Percentiles rank a stretch among this genome's conserved stretches.
Evolutionary conservation across 2,797 vertebrate genomes (phyloP).

Genomic region (Oreochromis grahami): DNA sequence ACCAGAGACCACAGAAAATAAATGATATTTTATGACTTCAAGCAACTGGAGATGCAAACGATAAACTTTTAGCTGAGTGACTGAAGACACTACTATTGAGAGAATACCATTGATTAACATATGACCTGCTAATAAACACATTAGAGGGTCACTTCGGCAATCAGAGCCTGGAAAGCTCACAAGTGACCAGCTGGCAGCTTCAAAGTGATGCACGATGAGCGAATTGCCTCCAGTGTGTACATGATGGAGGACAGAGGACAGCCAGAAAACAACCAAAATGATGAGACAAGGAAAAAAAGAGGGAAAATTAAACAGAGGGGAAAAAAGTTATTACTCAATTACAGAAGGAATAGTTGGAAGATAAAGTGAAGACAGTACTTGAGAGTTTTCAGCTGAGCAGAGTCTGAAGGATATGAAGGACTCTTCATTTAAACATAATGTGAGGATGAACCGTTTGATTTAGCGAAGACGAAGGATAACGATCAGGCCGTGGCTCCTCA

Average conservation of each 20-base stretch:
- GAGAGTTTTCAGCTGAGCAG: background rate
- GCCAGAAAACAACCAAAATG: background rate
- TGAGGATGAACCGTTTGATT: slow-evolving; percentile 1
- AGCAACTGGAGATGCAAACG: background rate
- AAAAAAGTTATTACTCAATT: background rate
- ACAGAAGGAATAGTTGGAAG: background rate
- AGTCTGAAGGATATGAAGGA: background rate
- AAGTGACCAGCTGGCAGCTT: background rate
- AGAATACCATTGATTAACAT: background rate
- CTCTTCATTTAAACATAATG: background rate
- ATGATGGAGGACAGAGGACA: background rate
- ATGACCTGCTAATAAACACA: background rate
- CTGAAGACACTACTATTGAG: background rate
- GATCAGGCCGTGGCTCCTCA: background rate
- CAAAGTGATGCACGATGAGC: background rate
- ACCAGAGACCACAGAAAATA: rapidly evolving
- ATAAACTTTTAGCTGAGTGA: background rate
- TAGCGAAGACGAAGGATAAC: background rate
- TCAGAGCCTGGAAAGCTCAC: background rate
- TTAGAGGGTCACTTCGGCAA: background rate
- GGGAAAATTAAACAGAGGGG: background rate
- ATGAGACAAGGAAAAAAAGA: background rate
- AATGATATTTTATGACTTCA: background rate
- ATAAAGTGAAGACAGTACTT: background rate
- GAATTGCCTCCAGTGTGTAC: background rate